These are phyloP conservation scores for Pedetes capensis DNA, from an alignment of 2,113 vertebrate genomes.

Conservation along the genomic window DNA sequence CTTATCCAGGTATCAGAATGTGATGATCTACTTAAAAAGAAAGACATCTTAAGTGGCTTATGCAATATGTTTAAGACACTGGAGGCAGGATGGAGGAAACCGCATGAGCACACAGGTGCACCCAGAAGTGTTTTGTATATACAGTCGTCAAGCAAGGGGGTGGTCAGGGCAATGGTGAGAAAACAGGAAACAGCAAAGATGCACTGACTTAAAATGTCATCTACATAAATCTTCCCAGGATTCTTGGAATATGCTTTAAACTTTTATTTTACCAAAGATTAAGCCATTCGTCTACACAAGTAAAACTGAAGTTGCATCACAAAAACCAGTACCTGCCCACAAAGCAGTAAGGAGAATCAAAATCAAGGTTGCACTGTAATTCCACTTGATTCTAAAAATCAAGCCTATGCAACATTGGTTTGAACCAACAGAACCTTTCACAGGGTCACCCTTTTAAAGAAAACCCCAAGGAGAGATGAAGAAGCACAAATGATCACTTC, in stretches of 20 bases:
- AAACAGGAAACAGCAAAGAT: not conserved
- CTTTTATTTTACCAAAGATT: constrained; percentile 48
- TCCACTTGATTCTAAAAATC: constrained; percentile 36
- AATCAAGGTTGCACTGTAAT: constrained; percentile 10
- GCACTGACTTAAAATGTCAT: constrained; percentile 17
- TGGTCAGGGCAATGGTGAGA: not conserved
- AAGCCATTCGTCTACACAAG: constrained; percentile 22
- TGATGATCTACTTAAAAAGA: constrained; percentile 1
- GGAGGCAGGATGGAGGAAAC: not conserved
- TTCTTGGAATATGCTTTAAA: not conserved
- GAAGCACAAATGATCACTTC: constrained; percentile 82
- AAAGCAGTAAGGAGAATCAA: constrained; percentile 7
- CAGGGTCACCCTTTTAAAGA: constrained; percentile 46
- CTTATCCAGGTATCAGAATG: not conserved
- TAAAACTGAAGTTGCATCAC: constrained; percentile 40
- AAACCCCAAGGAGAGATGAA: constrained; percentile 80
- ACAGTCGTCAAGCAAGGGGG: not conserved
- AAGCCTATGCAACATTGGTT: not conserved
- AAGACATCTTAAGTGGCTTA: constrained; percentile 8
- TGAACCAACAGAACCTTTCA: constrained; percentile 48
- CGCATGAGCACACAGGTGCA: not conserved
- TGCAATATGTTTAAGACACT: not conserved
- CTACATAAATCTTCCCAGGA: constrained; percentile 31
- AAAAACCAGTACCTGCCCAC: constrained; percentile 6
- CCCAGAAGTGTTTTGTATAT: not conserved